Evolutionary conservation across 1,140 invertebrate genomes (phyloP), one percentile per base, ranked within the genome.

Genomic region (Formica exsecta): DNA sequence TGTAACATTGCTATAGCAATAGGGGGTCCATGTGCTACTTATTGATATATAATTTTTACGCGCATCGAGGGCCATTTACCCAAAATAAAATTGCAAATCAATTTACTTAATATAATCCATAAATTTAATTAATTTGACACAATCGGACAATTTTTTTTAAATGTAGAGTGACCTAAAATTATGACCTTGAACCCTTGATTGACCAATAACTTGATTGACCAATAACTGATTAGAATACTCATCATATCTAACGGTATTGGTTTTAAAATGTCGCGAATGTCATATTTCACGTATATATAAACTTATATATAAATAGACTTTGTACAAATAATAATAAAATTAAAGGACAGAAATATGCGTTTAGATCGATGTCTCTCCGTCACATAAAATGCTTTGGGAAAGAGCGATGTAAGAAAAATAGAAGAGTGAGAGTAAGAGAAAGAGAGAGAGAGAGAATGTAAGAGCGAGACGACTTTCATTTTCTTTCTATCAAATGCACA

Each of bases 111-210:
- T 16, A 41, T 16, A 51, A 19, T 19, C 3, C 16, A 51, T 11
- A n/a, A 19, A 25, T 9, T 74, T n/a, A n/a, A 54, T 44, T 51
- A 51, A 22, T 51, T 22, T 51, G 16, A 22, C 11, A 13, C 36
- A 11, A 66, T 51, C 16, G 1, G 5, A 51, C 19, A 8, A 65
- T 5, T 64, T 11, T 5, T 64, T 64, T 65, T 44, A n/a, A 77
- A 36, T 22, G 11, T 9, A 32, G 1, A 19, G 36, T 62, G 59
- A 5, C 3, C 22, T 2, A 16, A 13, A 51, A 36, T n/a, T 51
- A 70, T 54, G 76, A 41, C 16, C 36, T 70, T 38, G 76, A 54
- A 38, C 7, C 4, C 66, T 68, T 5, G 48, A 80, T 70, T 38
- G 19, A n/a, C 16, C 16, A 57, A 70, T 70, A 57, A 70, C 38